Evolutionary conservation across 2,113 vertebrate genomes (phyloP).

Genomic region (Caretta caretta): DNA sequence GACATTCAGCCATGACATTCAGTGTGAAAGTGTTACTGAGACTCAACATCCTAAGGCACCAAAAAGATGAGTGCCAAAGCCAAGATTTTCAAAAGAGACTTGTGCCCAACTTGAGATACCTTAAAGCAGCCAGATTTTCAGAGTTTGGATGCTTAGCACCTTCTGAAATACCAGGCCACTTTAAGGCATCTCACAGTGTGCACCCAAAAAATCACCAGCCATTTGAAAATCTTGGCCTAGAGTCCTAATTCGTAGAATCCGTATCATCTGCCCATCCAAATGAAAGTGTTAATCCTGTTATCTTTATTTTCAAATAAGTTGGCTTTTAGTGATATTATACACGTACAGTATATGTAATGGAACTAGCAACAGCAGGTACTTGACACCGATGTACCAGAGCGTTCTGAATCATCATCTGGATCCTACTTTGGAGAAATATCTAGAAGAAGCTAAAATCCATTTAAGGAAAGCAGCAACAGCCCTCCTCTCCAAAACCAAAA

Average conservation of each 20-base stretch:
- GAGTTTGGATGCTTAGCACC: background rate
- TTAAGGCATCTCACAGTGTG: background rate
- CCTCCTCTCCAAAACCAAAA: background rate
- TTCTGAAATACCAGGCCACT: background rate
- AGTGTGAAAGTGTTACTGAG: background rate
- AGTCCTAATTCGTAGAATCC: background rate
- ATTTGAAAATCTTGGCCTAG: background rate
- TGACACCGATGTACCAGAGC: background rate
- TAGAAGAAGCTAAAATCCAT: background rate
- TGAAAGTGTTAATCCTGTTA: background rate
- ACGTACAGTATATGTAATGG: background rate
- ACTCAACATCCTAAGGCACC: constrained; percentile 46
- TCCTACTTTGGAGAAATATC: background rate
- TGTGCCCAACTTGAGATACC: background rate
- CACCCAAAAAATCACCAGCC: background rate
- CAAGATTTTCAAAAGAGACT: background rate
- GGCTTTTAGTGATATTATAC: background rate
- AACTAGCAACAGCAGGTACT: background rate
- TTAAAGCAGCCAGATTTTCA: background rate
- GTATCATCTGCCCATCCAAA: background rate
- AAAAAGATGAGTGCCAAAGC: background rate
- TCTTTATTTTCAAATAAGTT: background rate
- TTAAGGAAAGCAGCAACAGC: background rate
- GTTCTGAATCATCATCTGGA: background rate
- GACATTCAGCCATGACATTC: background rate